These are phyloP conservation scores for Pseudococcus jackbeardsleyi DNA, from an alignment of 2,888 invertebrate genomes.

Conservation along the genomic window DNA sequence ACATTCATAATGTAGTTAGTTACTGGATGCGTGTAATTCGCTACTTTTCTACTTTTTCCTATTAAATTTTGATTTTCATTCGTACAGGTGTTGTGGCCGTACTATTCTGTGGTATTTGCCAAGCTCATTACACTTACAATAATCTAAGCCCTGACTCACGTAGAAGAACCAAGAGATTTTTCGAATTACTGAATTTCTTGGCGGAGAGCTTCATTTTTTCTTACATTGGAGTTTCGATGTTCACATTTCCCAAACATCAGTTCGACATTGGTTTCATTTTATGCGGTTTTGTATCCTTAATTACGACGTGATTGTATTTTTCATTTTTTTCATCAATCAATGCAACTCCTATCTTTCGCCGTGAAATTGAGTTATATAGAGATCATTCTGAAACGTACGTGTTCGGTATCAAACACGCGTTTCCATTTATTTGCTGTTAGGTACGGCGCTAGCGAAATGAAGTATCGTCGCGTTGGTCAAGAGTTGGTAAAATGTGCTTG, in stretches of 20 bases:
- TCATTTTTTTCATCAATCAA: background rate
- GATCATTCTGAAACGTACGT: too few species aligned
- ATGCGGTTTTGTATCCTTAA: constrained; percentile 92
- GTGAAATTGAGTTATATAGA: too few species aligned
- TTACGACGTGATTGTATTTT: background rate
- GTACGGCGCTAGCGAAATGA: too few species aligned
- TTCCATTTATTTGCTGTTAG: too few species aligned
- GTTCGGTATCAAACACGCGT: too few species aligned
- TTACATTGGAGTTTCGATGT: constrained; percentile 98
- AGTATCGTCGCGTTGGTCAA: too few species aligned
- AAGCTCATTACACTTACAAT: constrained; percentile 99
- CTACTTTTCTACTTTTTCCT: background rate
- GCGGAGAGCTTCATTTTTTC: constrained; percentile 99
- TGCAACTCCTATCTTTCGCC: too few species aligned
- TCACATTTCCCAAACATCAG: constrained; percentile 95
- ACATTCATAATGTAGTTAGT: too few species aligned
- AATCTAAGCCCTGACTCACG: constrained; percentile 91
- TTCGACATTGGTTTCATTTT: constrained; percentile 94
- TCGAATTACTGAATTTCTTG: constrained; percentile 93
- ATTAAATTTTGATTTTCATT: background rate
- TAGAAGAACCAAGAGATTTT: constrained; percentile 89
- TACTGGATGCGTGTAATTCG: too few species aligned
- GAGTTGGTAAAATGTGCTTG: too few species aligned
- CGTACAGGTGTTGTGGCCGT: constrained; percentile 91
- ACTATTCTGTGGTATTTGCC: constrained; percentile 97